These are phyloP conservation scores for Macaria liturata DNA, from an alignment of 2,888 invertebrate genomes.

Conservation along the genomic window DNA sequence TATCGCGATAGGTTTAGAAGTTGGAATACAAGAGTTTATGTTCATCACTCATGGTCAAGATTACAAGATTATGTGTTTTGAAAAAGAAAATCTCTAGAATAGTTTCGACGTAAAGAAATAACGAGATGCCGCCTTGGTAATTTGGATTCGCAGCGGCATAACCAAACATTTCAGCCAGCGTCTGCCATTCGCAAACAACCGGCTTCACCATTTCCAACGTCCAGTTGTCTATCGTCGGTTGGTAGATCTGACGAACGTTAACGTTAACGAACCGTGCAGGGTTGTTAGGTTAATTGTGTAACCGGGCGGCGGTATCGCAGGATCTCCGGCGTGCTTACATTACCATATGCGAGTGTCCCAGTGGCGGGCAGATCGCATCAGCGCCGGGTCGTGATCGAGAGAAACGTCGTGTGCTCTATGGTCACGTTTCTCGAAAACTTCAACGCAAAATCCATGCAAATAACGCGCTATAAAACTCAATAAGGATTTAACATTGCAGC, in stretches of 20 bases:
- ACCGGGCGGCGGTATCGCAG: slow-evolving; percentile 37
- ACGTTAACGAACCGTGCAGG: slow-evolving; percentile 51
- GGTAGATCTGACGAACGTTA: slow-evolving; percentile 39
- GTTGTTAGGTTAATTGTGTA: slow-evolving; percentile 67
- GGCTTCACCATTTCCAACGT: slow-evolving; percentile 19
- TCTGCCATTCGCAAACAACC: slow-evolving; percentile 23
- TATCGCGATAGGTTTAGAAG: slow-evolving; percentile 30
- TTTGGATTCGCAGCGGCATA: background rate
- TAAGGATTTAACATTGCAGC: slow-evolving; percentile 50
- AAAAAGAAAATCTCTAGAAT: background rate
- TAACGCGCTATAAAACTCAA: slow-evolving; percentile 60
- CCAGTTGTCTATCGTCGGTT: slow-evolving; percentile 32
- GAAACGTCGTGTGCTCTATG: slow-evolving; percentile 56
- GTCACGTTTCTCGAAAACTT: slow-evolving; percentile 68
- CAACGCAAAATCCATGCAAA: slow-evolving; percentile 59
- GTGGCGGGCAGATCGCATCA: slow-evolving; percentile 54
- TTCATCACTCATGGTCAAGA: slow-evolving; percentile 11
- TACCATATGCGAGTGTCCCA: slow-evolving; percentile 58
- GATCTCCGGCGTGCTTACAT: slow-evolving; percentile 45
- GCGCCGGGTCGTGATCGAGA: slow-evolving; percentile 66
- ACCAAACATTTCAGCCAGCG: slow-evolving; percentile 10
- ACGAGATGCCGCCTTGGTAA: background rate
- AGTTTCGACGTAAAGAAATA: background rate
- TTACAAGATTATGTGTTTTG: background rate
- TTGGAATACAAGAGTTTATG: slow-evolving; percentile 27